Percentiles rank a stretch among this genome's conserved stretches.
These are phyloP conservation scores for Lycodopsis pacificus DNA, from an alignment of 2,797 vertebrate species.

Conservation along the genomic window DNA sequence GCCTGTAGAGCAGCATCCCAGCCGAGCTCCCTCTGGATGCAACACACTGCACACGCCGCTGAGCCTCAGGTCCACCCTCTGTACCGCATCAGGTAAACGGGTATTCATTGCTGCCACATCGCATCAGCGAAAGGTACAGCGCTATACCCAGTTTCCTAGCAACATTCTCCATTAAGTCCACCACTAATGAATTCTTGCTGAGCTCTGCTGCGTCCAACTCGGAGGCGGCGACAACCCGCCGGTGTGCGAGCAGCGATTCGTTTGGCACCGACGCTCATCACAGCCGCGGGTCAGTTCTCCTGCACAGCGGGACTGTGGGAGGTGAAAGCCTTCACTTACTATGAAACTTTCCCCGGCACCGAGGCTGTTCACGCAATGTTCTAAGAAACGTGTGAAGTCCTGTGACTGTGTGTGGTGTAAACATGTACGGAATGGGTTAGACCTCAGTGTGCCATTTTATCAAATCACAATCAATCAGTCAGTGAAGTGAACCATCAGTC, in stretches of 20 bases:
- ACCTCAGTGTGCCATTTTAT: not conserved
- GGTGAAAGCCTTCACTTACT: not conserved
- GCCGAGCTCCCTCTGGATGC: not conserved
- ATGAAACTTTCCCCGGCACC: slow-evolving; percentile 8
- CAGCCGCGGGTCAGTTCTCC: not conserved
- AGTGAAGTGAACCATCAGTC: not conserved
- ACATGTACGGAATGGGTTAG: not conserved
- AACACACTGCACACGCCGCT: not conserved
- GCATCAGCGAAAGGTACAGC: slow-evolving; percentile 32
- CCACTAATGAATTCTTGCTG: slow-evolving; percentile 48
- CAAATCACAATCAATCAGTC: not conserved
- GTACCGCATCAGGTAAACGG: slow-evolving; percentile 23
- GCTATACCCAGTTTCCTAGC: slow-evolving; percentile 63
- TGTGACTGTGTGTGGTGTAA: not conserved
- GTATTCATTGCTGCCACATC: slow-evolving; percentile 47
- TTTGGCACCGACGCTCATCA: not conserved
- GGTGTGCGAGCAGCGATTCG: slow-evolving; percentile 3
- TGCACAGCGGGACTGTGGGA: slow-evolving; percentile 31
- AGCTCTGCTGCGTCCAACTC: slow-evolving; percentile 3
- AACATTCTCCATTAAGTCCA: slow-evolving; percentile 56
- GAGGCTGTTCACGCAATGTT: not conserved
- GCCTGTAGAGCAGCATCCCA: slow-evolving; percentile 10
- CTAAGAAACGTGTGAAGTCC: not conserved
- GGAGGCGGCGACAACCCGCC: not conserved
- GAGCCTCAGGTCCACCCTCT: not conserved